These are phyloP conservation scores for Lathronympha strigana DNA, from an alignment of 2,888 invertebrate genomes.

Conservation along the genomic window DNA sequence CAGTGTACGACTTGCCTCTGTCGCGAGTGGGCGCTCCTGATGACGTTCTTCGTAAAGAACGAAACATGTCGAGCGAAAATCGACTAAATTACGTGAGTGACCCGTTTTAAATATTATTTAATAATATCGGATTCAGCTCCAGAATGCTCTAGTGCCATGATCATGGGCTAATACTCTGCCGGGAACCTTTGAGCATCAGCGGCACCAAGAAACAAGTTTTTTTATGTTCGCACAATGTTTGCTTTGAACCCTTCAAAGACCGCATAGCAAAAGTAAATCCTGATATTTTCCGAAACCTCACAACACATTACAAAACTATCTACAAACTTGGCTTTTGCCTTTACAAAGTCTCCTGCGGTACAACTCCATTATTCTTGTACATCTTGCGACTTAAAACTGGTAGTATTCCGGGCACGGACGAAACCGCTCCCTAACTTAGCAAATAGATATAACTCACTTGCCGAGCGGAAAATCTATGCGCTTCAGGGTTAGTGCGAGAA, in stretches of 20 bases:
- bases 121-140: too few relatives aligned
- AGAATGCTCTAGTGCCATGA: too few relatives aligned
- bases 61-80: too few relatives aligned
- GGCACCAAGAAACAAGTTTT: too few relatives aligned
- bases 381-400: conserved; percentile 38
- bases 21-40: too few relatives aligned
- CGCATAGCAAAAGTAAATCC: neutral
- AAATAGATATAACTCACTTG: conserved; percentile 46
- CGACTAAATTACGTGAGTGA: too few relatives aligned
- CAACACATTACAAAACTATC: neutral
- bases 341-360: neutral
- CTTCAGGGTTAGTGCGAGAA: conserved; percentile 12
- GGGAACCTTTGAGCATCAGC: too few relatives aligned
- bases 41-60: too few relatives aligned
- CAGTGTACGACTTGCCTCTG: too few relatives aligned
- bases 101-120: too few relatives aligned
- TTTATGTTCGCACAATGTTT: too few relatives aligned
- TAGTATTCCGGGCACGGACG: conserved; percentile 44
- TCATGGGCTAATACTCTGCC: too few relatives aligned
- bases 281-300: neutral
- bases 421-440: conserved; percentile 40
- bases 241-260: neutral
- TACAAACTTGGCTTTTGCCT: neutral
- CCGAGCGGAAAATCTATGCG: conserved; percentile 38
- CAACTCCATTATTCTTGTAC: conserved; percentile 22